These are phyloP conservation scores for Pterostichus niger DNA, from an alignment of 2,888 invertebrate genomes.

Conservation along the genomic window DNA sequence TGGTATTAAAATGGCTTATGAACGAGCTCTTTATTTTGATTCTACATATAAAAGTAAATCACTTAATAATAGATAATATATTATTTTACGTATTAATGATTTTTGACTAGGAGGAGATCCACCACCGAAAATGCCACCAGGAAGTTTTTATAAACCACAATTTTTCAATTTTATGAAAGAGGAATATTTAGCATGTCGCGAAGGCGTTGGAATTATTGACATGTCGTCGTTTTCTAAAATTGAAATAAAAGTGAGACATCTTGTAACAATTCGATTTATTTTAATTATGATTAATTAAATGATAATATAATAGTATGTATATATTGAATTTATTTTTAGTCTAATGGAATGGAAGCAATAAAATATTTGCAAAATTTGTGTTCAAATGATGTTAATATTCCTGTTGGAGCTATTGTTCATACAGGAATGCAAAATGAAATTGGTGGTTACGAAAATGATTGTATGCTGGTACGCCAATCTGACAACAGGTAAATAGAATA, in stretches of 20 bases:
- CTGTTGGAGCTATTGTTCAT: slow-evolving; percentile 83
- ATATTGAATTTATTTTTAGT: slow-evolving; percentile 75
- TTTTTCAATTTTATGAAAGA: slow-evolving; percentile 85
- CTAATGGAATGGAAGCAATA: slow-evolving; percentile 80
- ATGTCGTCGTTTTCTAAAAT: slow-evolving; percentile 90
- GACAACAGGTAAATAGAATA: slow-evolving; percentile 78
- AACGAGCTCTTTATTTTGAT: slow-evolving; percentile 85
- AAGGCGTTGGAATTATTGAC: slow-evolving; percentile 88
- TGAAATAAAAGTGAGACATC: slow-evolving; percentile 82
- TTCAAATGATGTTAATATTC: slow-evolving; percentile 83
- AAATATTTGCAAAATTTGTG: slow-evolving; percentile 83
- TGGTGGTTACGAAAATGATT: slow-evolving; percentile 87
- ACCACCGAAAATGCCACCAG: slow-evolving; percentile 79
- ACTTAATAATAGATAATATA: slow-evolving; percentile 14
- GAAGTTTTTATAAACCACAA: slow-evolving; percentile 84
- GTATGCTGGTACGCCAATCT: slow-evolving; percentile 83
- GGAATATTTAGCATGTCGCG: slow-evolving; percentile 86
- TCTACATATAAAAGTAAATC: slow-evolving; percentile 78
- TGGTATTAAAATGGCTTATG: slow-evolving; percentile 86
- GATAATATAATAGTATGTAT: slow-evolving; percentile 12
- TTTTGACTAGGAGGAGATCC: slow-evolving; percentile 73
- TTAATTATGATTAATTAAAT: too few species aligned
- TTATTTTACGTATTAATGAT: neutral
- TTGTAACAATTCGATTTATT: slow-evolving; percentile 20
- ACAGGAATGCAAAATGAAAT: slow-evolving; percentile 86